These are phyloP conservation scores for Lucifuga dentata DNA, from an alignment of 2,113 vertebrate genomes.

Conservation along the genomic window DNA sequence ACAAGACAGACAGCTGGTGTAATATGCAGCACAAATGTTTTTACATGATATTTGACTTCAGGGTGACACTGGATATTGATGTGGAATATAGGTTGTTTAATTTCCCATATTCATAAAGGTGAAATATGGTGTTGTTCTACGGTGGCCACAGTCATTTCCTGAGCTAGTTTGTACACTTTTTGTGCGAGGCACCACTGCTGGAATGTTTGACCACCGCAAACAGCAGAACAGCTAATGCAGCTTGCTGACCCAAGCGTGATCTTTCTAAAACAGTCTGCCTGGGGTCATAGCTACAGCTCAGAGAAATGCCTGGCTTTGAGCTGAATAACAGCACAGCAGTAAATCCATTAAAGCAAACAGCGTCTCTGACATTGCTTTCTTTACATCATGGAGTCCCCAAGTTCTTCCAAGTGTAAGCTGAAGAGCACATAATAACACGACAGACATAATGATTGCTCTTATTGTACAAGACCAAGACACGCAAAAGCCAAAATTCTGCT, in stretches of 20 bases:
- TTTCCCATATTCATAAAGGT: slow-evolving; percentile 56
- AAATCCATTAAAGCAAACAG: too few species aligned
- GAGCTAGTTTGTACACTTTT: slow-evolving; percentile 35
- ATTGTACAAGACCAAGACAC: slow-evolving; percentile 31
- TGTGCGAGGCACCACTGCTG: slow-evolving; percentile 19
- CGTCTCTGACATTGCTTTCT: not conserved
- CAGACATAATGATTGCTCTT: slow-evolving; percentile 53
- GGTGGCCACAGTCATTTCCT: slow-evolving; percentile 52
- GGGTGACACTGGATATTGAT: slow-evolving; percentile 51
- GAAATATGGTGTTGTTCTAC: slow-evolving; percentile 47
- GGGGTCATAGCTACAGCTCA: slow-evolving; percentile 19
- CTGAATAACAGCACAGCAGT: slow-evolving; percentile 7
- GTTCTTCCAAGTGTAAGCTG: slow-evolving; percentile 9
- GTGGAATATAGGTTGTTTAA: slow-evolving; percentile 49
- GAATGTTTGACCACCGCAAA: slow-evolving; percentile 66
- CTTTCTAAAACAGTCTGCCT: slow-evolving; percentile 48
- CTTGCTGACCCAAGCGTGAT: slow-evolving; percentile 47
- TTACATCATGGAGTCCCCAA: not conserved
- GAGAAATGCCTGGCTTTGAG: slow-evolving; percentile 21
- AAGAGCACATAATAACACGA: slow-evolving; percentile 33
- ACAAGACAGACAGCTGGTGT: slow-evolving; percentile 60
- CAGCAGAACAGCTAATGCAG: slow-evolving; percentile 38
- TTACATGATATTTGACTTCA: slow-evolving; percentile 61
- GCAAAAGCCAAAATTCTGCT: slow-evolving; percentile 36
- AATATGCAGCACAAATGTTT: slow-evolving; percentile 57